Base-by-base conservation (phyloP, 1,140 invertebrate genomes). In the Solenopsis fugax region DNA sequence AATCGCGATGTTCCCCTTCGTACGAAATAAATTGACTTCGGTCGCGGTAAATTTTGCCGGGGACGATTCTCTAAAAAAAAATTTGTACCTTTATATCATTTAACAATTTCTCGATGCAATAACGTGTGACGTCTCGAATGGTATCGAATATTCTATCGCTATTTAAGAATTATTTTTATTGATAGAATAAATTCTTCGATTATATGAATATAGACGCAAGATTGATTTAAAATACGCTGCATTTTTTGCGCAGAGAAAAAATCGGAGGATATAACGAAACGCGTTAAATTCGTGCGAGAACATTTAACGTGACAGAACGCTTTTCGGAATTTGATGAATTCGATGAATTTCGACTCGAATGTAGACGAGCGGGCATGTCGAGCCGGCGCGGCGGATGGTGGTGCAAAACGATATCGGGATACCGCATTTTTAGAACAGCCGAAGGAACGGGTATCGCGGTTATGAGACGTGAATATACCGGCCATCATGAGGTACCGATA, bases 381-480 rank as follows among this genome's bases (percentile, higher is more conserved):
- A 87, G 60, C 50, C 34, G 29, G 37, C 13, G 48, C 41, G 21
- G 37, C 13, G 56, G 21, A 29, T 34, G 56, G 34, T 64, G 85
- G 37, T 29, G 60, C 21, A 64, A 37, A 87, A 76, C 48, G 41
- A 60, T 77, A 48, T 45, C 24, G 58, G 24, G 78, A 37, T 69
- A 85, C 21, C 54, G 75, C 73, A 85, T 88, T 90, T 90, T 69
- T 60, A 87, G 82, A 90, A 90, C 78, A 58, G 65, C 52, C 60
- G n/a, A 54, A 67, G 84, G 72, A 90, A 82, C 21, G 71, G 72
- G 29, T 85, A 87, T 65, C 71, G 54, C 60, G 72, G 82, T 90
- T 90, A 88, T 73, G 90, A 86, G 77, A 84, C 75, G 89, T 75
- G 73, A 87, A 91, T 91, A 90, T 88, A 91, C 65, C 82, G 86